Evolutionary conservation across 2,797 vertebrate genomes (phyloP), one percentile per base, ranked within the genome.

Genomic region (Hypotaenidia philippensis): DNA sequence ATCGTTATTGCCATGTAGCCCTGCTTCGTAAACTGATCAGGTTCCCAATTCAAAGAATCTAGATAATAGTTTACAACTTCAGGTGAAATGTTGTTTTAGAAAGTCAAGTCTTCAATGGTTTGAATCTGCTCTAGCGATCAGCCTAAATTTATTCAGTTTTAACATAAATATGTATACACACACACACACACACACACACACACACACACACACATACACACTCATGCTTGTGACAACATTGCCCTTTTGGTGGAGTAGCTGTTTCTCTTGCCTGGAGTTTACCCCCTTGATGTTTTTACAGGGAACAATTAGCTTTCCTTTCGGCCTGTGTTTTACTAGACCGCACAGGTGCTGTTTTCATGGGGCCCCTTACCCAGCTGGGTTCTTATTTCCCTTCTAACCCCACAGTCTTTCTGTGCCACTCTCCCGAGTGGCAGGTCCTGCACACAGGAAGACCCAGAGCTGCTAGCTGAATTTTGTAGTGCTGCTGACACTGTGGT

Each of bases 381-480:
- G 4, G 36, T 55, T 77, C 60, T 71, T 9, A 1, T n/a, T 83
- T 74, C 29, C 26, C 27, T 32, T 60, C 7, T 1, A 52, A 32
- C 22, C 52, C 44, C 1, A 0, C 6, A 50, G 31, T 45, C 32
- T 79, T 82, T 56, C 52, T 1, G 1, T 63, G 25, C 7, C 13
- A 2, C 10, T 74, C 17, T 77, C 29, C 25, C 60, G 34, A 13
- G 5, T 34, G 16, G 7, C 18, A 27, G 31, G 9, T 70, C 59
- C 55, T 40, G 78, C 26, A 23, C 22, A 40, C 8, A 27, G 9
- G 22, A 26, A 70, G 25, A 56, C 10, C 5, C 32, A 31, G 59
- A 78, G 26, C 44, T 87, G 18, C 36, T 38, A 0, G 0, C 13
- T 64, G 68, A 53, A 36, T 0, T 2, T 49, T 31, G 20, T 1